A percentile compares a stretch with the other conserved stretches of the same genome.
Conservation (phyloP, 2,797 vertebrate genomes). For the Amniataba percoides region DNA sequence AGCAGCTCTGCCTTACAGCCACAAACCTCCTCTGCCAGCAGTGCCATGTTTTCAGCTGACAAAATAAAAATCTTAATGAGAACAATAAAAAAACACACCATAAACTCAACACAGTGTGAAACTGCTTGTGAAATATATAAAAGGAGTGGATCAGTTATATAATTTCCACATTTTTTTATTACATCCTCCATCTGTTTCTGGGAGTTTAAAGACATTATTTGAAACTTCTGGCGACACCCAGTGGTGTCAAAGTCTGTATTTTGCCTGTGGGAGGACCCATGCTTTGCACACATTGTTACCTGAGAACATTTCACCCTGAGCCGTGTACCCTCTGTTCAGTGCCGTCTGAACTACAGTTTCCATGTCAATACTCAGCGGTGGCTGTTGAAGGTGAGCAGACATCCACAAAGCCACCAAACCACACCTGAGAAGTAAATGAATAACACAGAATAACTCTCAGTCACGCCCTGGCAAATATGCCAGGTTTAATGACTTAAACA, state of each 20-base stretch:
- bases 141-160: conserved; percentile 3
- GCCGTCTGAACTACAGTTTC: conserved; percentile 85
- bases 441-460: not conserved
- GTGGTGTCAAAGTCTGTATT: not conserved
- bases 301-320: conserved; percentile 95
- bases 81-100: conserved; percentile 3
- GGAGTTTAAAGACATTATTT: not conserved
- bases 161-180: conserved; percentile 8
- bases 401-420: conserved; percentile 95
- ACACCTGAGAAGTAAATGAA: conserved; percentile 82
- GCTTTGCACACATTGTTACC: conserved; percentile 76
- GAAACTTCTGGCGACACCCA: not conserved
- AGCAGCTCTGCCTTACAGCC: conserved; percentile 85
- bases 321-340: conserved; percentile 85
- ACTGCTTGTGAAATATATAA: conserved; percentile 2
- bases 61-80: conserved; percentile 30
- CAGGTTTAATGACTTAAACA: conserved; percentile 7
- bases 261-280: not conserved
- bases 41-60: conserved; percentile 89
- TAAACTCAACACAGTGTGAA: conserved; percentile 9
- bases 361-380: conserved; percentile 72
- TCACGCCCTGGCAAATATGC: conserved; percentile 21
- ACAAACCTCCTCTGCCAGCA: conserved; percentile 88
- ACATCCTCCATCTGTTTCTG: conserved; percentile 8
- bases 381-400: conserved; percentile 84